A percentile compares a stretch with the other conserved stretches of the same genome.
These are phyloP conservation scores for Tenualosa thibaudeaui DNA, from an alignment of 2,797 vertebrate species.

Conservation along the genomic window DNA sequence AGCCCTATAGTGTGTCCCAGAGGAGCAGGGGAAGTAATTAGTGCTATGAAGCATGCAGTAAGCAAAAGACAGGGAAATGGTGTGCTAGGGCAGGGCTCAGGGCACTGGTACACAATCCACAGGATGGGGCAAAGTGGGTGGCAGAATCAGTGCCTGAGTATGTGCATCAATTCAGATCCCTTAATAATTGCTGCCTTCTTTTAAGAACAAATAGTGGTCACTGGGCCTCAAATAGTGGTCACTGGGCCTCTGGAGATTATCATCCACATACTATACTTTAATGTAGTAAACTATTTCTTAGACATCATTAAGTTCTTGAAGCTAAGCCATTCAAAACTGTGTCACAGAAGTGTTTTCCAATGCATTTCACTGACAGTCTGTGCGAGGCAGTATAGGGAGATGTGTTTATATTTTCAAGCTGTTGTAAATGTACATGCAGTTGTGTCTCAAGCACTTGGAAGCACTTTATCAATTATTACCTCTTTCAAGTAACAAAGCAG, in stretches of 20 bases:
- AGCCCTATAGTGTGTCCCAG: constrained; percentile 15
- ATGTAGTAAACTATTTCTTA: background rate
- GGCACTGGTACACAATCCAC: background rate
- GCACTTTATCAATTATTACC: background rate
- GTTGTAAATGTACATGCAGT: background rate
- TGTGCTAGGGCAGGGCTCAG: constrained; percentile 24
- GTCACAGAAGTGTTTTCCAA: background rate
- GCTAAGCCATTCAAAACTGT: background rate
- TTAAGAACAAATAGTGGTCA: background rate
- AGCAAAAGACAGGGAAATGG: constrained; percentile 44
- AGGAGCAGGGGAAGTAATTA: constrained; percentile 40
- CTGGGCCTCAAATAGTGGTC: background rate
- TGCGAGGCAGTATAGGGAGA: background rate
- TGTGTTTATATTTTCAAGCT: background rate
- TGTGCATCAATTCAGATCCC: background rate
- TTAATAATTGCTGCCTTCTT: background rate
- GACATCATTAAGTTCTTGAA: background rate
- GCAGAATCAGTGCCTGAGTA: background rate
- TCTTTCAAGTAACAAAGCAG: background rate
- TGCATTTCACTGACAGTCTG: background rate
- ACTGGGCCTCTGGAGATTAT: background rate
- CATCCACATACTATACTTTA: background rate
- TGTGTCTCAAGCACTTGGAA: background rate
- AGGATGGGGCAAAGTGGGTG: constrained; percentile 5
- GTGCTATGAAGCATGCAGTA: constrained; percentile 45